Base-by-base conservation (phyloP, 2,888 invertebrate genomes). In the Coleophora flavipennella region DNA sequence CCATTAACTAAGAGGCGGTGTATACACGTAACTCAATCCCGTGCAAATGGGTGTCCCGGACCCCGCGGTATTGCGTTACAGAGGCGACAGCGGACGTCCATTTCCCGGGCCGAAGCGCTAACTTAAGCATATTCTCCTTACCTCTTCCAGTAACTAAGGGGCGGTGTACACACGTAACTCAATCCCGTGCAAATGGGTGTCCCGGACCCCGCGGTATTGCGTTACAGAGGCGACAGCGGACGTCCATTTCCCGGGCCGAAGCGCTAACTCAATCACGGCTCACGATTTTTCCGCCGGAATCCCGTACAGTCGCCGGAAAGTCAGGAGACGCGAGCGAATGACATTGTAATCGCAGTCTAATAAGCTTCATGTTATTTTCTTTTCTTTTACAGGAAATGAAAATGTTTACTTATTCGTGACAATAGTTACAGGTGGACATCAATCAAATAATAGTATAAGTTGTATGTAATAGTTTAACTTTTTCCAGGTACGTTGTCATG, bases 221-320 rank as follows among this genome's bases (percentile, higher is more conserved):
- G 68, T 80, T 76, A 72, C 77, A 67, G 56, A 61, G 63, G 56
- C 66, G 74, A 71, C 71, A 70, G 58, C 62, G 67, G 62, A 63
- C 67, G 62, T 65, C 76, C 73, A 74, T 77, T 73, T 69, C 62
- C 65, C 52, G 44, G 50, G 52, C 58, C 54, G 55, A 57, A 60
- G 67, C 64, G 70, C 65, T 78, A 80, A 80, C 77, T 75, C 71
- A 76, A 80, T 81, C 77, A 77, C 62, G 51, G 55, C 60, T 49
- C 59, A 56, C 62, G 66, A 71, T 74, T 77, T 77, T 76, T 69
- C 67, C 65, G 62, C 60, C 47, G 45, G 41, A 32, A 40, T 36
- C 36, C n/a, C 28, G 39, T 28, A 26, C 26, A 27, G 13, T 20
- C 20, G 20, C 20, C 20, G 6, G 3, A 4, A 6, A 20, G 20